Conservation (phyloP, 2,888 invertebrate species). For the Taenaris catops region DNA sequence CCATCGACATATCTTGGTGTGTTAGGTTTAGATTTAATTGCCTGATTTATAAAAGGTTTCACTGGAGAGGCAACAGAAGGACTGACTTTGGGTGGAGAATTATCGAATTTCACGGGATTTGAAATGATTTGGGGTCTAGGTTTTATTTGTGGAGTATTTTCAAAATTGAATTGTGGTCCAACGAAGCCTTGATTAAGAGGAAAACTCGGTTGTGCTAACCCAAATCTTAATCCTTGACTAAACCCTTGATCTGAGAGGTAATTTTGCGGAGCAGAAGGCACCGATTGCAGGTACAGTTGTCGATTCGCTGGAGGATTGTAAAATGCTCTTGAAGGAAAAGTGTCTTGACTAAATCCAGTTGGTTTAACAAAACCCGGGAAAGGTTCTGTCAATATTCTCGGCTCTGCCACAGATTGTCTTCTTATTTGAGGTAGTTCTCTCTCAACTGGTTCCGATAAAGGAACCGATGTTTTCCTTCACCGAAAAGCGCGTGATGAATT, state of each 20-base stretch:
- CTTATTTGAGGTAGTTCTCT: constrained; percentile 48
- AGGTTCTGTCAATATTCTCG: constrained; percentile 64
- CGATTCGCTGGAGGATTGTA: constrained; percentile 51
- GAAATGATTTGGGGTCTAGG: constrained; percentile 36
- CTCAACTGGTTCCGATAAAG: constrained; percentile 52
- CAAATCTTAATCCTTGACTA: constrained; percentile 60
- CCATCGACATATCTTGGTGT: constrained; percentile 62
- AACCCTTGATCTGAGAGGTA: constrained; percentile 65
- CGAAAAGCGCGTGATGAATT: too few relatives aligned
- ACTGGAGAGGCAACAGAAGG: constrained; percentile 35
- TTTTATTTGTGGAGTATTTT: constrained; percentile 44
- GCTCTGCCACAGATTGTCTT: constrained; percentile 66
- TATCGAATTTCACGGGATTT: constrained; percentile 51
- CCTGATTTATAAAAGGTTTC: constrained; percentile 45
- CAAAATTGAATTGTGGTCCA: constrained; percentile 53
- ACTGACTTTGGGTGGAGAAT: constrained; percentile 32
- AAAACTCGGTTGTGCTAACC: constrained; percentile 58
- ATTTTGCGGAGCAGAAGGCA: constrained; percentile 69
- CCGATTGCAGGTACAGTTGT: constrained; percentile 62
- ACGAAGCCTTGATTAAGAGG: constrained; percentile 62
- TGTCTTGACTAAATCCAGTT: constrained; percentile 44
- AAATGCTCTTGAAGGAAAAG: constrained; percentile 50
- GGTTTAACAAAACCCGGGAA: constrained; percentile 42
- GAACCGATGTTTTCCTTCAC: too few relatives aligned
- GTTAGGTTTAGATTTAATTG: constrained; percentile 41